Conservation (phyloP, 2,797 vertebrate genomes). For the Antrozous pallidus region DNA sequence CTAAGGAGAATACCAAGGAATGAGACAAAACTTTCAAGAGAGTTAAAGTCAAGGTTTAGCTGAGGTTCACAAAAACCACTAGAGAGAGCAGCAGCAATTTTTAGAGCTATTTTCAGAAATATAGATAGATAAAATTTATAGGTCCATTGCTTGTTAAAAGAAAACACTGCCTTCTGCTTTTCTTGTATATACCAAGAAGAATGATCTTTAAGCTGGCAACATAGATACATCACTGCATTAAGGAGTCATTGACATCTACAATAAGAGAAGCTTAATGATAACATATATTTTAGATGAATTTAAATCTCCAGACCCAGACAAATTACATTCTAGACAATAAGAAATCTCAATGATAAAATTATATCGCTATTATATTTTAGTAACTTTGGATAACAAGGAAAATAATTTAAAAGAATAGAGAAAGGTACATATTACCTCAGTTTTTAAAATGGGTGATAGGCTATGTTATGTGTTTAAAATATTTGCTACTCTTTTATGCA, state of each 20-base stretch:
- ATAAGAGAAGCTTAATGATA: neutral
- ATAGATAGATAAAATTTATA: conserved; percentile 74
- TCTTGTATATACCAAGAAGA: conserved; percentile 35
- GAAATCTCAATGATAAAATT: neutral
- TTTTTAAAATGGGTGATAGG: neutral
- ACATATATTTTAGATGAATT: conserved; percentile 29
- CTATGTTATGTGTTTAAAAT: neutral
- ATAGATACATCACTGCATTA: neutral
- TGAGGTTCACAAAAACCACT: conserved; percentile 60
- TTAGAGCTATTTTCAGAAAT: conserved; percentile 73
- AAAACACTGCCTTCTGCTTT: conserved; percentile 50
- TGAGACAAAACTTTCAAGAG: conserved; percentile 18
- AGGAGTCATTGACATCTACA: neutral
- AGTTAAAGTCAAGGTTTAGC: conserved; percentile 57
- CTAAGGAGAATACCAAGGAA: neutral
- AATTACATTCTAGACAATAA: conserved; percentile 22
- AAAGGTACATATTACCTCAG: neutral
- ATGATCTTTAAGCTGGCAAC: conserved; percentile 19
- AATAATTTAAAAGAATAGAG: neutral
- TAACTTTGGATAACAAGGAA: neutral
- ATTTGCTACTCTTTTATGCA: neutral
- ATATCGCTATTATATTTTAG: neutral
- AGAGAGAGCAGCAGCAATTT: conserved; percentile 56
- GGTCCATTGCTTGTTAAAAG: conserved; percentile 59
- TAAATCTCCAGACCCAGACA: neutral